Conservation (phyloP, 2,797 vertebrate genomes). For the Melanotaenia maccullochi region DNA sequence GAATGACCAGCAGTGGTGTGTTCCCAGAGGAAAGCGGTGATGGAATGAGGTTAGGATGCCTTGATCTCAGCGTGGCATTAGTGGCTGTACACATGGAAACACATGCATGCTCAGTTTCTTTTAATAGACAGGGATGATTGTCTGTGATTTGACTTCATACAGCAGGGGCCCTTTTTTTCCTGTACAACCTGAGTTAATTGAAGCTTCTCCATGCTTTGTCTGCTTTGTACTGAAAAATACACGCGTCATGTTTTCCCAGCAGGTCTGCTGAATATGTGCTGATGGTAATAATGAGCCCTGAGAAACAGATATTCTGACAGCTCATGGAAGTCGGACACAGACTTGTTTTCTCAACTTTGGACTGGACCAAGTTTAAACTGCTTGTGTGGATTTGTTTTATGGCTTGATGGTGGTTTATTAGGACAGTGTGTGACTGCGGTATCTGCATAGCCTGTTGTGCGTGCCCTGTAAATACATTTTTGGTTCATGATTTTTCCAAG, state of each 20-base stretch:
- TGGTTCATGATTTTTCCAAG: neutral
- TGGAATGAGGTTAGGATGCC: slow-evolving; percentile 49
- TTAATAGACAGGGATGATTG: slow-evolving; percentile 7
- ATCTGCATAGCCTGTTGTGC: neutral
- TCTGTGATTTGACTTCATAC: slow-evolving; percentile 10
- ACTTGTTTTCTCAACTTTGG: neutral
- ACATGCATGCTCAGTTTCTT: neutral
- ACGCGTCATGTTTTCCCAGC: slow-evolving; percentile 11
- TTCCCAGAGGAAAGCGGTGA: slow-evolving; percentile 40
- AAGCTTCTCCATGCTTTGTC: slow-evolving; percentile 11
- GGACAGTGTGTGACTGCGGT: neutral
- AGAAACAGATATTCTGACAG: neutral
- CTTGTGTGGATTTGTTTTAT: neutral
- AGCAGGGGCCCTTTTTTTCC: neutral
- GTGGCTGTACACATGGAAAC: slow-evolving; percentile 7
- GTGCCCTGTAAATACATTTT: neutral
- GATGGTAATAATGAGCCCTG: slow-evolving; percentile 4
- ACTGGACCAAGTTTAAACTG: neutral
- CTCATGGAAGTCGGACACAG: neutral
- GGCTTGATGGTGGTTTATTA: neutral
- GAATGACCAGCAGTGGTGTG: slow-evolving; percentile 23
- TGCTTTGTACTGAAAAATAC: slow-evolving; percentile 6
- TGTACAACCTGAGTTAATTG: slow-evolving; percentile 7
- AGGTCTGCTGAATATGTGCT: slow-evolving; percentile 12
- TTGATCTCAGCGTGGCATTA: slow-evolving; percentile 21